phyloP scores from a whole-genome alignment of 2,888 invertebrate species.

The Sussaba pulchella region DNA sequence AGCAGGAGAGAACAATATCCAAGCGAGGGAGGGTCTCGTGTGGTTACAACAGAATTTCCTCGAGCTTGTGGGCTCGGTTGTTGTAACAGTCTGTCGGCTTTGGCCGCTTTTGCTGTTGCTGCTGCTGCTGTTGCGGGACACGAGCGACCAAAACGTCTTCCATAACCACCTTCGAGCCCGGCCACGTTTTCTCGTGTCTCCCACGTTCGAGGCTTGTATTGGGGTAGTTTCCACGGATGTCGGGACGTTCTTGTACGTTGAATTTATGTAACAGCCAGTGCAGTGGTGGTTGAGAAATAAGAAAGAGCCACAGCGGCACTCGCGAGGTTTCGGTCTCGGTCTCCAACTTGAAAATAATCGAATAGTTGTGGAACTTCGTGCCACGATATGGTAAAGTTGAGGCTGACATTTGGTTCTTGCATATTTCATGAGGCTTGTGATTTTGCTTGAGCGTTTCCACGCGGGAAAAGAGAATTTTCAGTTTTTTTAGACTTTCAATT shows the following conservation, averaged over 20 bases:
- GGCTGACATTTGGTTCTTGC: neutral
- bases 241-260: constrained; percentile 66
- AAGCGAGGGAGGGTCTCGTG: constrained; percentile 30
- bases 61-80: constrained; percentile 49
- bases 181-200: neutral
- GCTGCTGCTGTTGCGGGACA: constrained; percentile 28
- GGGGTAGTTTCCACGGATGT: constrained; percentile 61
- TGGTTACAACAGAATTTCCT: constrained; percentile 48
- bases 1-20: constrained; percentile 31
- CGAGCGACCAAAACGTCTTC: constrained; percentile 36
- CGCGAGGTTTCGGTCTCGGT: constrained; percentile 29
- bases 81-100: constrained; percentile 56
- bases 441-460: neutral
- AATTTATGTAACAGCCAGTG: constrained; percentile 67
- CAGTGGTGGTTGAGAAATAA: constrained; percentile 18
- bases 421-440: constrained; percentile 1
- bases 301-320: constrained; percentile 17
- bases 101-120: constrained; percentile 50
- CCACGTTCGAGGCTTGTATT: constrained; percentile 35
- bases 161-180: constrained; percentile 8
- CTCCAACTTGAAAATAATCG: constrained; percentile 24
- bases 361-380: constrained; percentile 22
- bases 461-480: neutral
- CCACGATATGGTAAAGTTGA: neutral
- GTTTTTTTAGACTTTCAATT: neutral